phyloP scores from a whole-genome alignment of 2,888 invertebrate species.

The Drosophila aldrichi region DNA sequence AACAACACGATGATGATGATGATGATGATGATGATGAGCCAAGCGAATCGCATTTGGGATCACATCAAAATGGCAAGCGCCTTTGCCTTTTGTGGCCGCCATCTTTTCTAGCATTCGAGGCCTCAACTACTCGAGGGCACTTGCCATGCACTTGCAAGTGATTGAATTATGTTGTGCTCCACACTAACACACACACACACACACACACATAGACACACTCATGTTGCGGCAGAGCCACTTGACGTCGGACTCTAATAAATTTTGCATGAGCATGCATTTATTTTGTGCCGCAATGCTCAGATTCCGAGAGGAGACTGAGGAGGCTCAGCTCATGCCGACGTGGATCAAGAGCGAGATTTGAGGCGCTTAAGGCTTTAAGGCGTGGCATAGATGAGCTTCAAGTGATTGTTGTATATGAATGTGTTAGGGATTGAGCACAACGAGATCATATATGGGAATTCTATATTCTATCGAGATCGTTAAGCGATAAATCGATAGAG shows the following conservation, averaged over 20 bases:
- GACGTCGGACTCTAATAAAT: constrained; percentile 60
- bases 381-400: not conserved
- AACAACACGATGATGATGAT: not conserved
- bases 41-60: constrained; percentile 13
- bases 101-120: constrained; percentile 28
- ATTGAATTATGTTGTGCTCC: constrained; percentile 74
- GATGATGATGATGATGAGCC: not conserved
- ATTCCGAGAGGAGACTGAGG: constrained; percentile 10
- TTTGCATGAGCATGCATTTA: constrained; percentile 65
- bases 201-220: not conserved
- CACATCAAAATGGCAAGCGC: constrained; percentile 36
- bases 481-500: too few species aligned
- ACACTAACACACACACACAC: constrained; percentile 3
- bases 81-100: constrained; percentile 15
- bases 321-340: not conserved
- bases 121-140: constrained; percentile 49
- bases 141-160: constrained; percentile 66
- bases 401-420: not conserved
- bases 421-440: too few species aligned
- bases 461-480: too few species aligned
- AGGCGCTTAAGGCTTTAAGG: not conserved
- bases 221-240: constrained; percentile 30
- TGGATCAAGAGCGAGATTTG: not conserved
- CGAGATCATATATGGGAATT: too few species aligned
- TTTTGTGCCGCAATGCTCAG: constrained; percentile 47